Base-by-base conservation (phyloP, 2,888 invertebrate genomes). In the Nymphalis urticae region DNA sequence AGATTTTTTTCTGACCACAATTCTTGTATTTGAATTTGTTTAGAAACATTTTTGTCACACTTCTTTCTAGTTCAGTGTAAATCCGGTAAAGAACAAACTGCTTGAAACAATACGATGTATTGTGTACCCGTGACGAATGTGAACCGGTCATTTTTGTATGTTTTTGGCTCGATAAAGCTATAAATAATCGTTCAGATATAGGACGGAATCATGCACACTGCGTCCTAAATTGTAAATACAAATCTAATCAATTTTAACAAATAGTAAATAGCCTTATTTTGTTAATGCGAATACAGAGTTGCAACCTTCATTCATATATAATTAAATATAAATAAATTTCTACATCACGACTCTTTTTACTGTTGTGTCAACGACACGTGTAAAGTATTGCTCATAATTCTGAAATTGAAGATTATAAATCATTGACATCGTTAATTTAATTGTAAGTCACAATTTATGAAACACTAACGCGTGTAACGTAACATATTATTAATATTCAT, bases 111-210 rank as follows among this genome's bases (percentile, higher is more conserved):
- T 90, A 81, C 84, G 76, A 69, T 76, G 81, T 79, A 88, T 87
- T 90, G 89, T 88, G 82, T 80, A 76, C 76, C 82, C 86, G 82
- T 90, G 88, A 90, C 90, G 88, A 89, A 90, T 89, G 86, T 77
- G 76, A 82, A 80, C 77, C 84, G 85, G 82, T 85, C 82, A 87
- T 88, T 89, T 90, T 89, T 90, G 89, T 90, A 80, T 84, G 85
- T 89, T 89, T 27, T 90, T 87, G 79, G 89, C 86, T 86, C 84
- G 84, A 86, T 85, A 80, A 79, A 73, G 80, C 83, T 84, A 82
- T 86, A 85, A 88, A 90, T 89, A 90, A 90, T 89, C 84, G 79
- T 75, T 76, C 86, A 86, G 88, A 89, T 87, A 89, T 88, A 85
- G 85, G 78, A 78, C 87, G 91, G 90, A 92, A 90, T 80, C 82